Conservation (phyloP, 2,797 vertebrate species). For the Centropyge bicolor region DNA sequence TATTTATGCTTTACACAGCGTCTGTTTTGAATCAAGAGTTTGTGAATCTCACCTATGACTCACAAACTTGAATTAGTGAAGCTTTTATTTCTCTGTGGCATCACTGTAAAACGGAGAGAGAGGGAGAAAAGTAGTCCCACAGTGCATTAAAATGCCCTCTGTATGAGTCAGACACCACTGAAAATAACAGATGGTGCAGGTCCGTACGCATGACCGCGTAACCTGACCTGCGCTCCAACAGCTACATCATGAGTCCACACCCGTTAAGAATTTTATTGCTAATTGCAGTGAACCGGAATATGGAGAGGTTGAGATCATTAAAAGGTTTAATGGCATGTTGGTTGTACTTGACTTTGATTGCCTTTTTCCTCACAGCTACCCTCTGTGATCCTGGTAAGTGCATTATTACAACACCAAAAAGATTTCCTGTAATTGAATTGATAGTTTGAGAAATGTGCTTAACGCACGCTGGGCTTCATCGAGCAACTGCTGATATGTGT, state of each 20-base stretch:
- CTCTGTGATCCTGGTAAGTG: slow-evolving; percentile 35
- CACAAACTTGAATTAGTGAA: not conserved
- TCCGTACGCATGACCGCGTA: slow-evolving; percentile 44
- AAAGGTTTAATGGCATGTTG: slow-evolving; percentile 66
- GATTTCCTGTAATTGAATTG: slow-evolving; percentile 1
- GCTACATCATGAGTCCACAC: slow-evolving; percentile 60
- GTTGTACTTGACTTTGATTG: slow-evolving; percentile 60
- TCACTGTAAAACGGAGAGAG: not conserved
- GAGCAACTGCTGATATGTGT: not conserved
- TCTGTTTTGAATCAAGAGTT: not conserved
- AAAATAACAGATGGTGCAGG: slow-evolving; percentile 62
- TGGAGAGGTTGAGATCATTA: slow-evolving; percentile 64
- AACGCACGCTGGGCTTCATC: slow-evolving; percentile 21
- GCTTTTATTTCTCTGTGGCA: not conserved
- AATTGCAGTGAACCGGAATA: slow-evolving; percentile 71
- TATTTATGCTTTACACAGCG: too few species aligned
- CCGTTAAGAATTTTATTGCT: slow-evolving; percentile 71
- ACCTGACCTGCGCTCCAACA: slow-evolving; percentile 66
- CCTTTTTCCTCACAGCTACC: slow-evolving; percentile 40
- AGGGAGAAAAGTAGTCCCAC: not conserved
- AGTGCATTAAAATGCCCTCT: slow-evolving; percentile 11
- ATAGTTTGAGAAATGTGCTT: slow-evolving; percentile 13
- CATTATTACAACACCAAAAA: slow-evolving; percentile 40
- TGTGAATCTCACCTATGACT: not conserved
- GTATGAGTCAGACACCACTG: slow-evolving; percentile 44